Base-by-base conservation (phyloP, 2,888 invertebrate species). In the Ornithoptera priamus region DNA sequence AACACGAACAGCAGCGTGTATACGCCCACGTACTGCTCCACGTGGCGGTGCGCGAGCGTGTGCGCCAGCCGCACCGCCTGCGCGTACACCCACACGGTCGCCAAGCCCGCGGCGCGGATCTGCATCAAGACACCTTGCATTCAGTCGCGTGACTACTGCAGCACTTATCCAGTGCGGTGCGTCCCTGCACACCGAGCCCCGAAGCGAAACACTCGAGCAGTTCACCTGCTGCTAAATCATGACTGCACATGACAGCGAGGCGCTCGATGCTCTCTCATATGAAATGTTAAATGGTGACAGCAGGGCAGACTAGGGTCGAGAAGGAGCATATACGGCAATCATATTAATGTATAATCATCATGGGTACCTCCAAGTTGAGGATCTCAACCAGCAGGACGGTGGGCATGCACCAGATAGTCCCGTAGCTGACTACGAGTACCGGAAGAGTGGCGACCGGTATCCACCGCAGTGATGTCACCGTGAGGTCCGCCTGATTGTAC, bases 1-100 rank as follows among this genome's bases (percentile, higher is more conserved):
- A 87, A 92, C 73, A 90, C 78, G 72, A 89, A 90, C 62, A 89
- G 81, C 12, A 86, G 72, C 0, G 85, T 84, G 71, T 89, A 87
- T 0, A 87, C 72, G 1, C 91, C 90, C 57, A 89, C 75, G 74
- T 84, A 81, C 18, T 85, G 80, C 74, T 90, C 89, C 8, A 90
- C 74, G 72, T 86, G 86, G 71, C 81, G 75, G 79, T 86, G 85
- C 46, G 86, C 82, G 72, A 87, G 84, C 72, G 87, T 76, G 73
- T 90, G 91, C 0, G 75, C 57, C 0, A 92, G 77, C 69, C 84
- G 86, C 2, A 90, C 71, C 6, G 87, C 69, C 76, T 90, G 87
- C 0, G 84, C 80, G 71, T 86, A 90, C 0, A 81, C 73, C 77
- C 81, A 88, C 1, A 89, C 71, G 0, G 82, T 63, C 2, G 82